These are phyloP conservation scores for Agrotis puta DNA, from an alignment of 2,888 invertebrate genomes.

Conservation along the genomic window DNA sequence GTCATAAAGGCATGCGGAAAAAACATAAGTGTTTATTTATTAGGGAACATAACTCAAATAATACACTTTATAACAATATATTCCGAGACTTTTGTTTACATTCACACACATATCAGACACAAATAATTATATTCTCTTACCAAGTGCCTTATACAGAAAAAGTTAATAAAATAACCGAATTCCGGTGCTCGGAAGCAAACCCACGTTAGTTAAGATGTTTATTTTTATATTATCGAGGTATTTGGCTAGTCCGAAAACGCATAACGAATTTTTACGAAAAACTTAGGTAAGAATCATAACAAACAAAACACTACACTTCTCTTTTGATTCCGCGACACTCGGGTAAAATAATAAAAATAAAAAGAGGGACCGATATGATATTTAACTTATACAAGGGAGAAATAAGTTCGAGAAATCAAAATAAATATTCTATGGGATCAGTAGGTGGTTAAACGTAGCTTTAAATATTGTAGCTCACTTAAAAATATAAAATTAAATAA, in stretches of 20 bases:
- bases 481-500: neutral
- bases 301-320: conserved; percentile 24
- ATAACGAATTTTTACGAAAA: conserved; percentile 72
- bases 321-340: neutral
- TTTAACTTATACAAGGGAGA: conserved; percentile 30
- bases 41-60: conserved; percentile 29
- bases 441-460: neutral
- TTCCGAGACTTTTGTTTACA: conserved; percentile 47
- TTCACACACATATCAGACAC: conserved; percentile 14
- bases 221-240: conserved; percentile 76
- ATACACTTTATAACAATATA: conserved; percentile 40
- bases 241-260: conserved; percentile 84
- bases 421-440: conserved; percentile 2
- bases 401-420: neutral
- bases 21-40: conserved; percentile 39
- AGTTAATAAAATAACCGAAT: conserved; percentile 55
- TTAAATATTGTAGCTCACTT: neutral
- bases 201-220: conserved; percentile 70
- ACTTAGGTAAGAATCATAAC: conserved; percentile 54
- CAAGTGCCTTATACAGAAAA: conserved; percentile 65
- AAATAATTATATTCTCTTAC: conserved; percentile 7
- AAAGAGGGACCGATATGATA: conserved; percentile 28
- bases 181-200: conserved; percentile 79
- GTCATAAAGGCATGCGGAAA: conserved; percentile 52
- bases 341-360: conserved; percentile 6